Percentiles rank a stretch among this genome's conserved stretches.
These are phyloP conservation scores for Enteromius fasciolatus DNA, from an alignment of 2,797 vertebrate species.

Conservation along the genomic window DNA sequence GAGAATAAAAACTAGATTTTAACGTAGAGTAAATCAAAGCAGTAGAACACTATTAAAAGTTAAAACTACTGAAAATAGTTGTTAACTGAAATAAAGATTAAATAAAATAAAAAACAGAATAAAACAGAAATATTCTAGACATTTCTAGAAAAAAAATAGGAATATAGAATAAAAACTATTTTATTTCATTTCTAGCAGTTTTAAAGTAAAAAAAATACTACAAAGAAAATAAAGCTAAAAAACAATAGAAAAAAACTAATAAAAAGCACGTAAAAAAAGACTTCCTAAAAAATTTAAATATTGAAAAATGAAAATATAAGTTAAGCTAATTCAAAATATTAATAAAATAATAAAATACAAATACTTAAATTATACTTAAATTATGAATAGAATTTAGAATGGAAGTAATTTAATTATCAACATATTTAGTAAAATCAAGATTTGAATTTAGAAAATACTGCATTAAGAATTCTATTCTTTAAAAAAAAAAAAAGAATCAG, in stretches of 20 bases:
- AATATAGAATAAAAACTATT: neutral
- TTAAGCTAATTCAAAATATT: neutral
- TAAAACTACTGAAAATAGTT: neutral
- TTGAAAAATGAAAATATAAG: neutral
- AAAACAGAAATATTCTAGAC: neutral
- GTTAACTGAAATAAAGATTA: neutral
- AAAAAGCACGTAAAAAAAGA: neutral
- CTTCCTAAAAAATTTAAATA: neutral
- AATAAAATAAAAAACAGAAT: neutral
- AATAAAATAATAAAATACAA: neutral
- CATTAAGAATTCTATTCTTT: neutral
- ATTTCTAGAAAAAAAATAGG: neutral
- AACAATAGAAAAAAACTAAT: neutral
- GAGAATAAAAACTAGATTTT: neutral
- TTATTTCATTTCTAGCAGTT: too few relatives aligned
- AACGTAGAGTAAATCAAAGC: neutral
- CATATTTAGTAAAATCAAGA: neutral
- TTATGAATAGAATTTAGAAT: neutral
- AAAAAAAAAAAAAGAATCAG: neutral
- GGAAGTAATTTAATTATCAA: neutral
- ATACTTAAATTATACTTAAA: too few relatives aligned
- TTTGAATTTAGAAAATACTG: neutral
- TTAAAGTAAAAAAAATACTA: neutral
- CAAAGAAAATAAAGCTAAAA: neutral
- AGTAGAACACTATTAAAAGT: neutral